Base-by-base conservation (phyloP, 1,140 invertebrate species). In the Brachionus rubens region DNA sequence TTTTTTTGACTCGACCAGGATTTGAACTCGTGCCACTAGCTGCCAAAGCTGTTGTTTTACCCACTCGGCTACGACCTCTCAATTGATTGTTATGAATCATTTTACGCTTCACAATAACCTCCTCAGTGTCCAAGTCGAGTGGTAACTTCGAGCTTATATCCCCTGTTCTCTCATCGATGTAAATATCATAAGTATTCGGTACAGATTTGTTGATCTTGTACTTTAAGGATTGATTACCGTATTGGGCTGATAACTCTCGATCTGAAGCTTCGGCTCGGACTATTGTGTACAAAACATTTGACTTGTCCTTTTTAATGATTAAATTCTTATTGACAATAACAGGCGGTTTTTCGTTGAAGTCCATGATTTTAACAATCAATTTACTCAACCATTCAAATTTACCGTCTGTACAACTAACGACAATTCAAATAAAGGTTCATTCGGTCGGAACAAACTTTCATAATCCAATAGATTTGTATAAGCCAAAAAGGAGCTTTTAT, bases 381-480 rank as follows among this genome's bases (percentile, higher is more conserved):
- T n/a, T n/a, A n/a, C n/a, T n/a, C n/a, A n/a, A n/a, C n/a, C n/a
- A n/a, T n/a, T n/a, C n/a, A n/a, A n/a, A n/a, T n/a, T n/a, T n/a
- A n/a, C n/a, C n/a, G 12, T 70, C 67, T 19, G 67, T 28, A 36
- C 67, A 70, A n/a, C 26, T 30, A 26, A 70, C 67, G 21, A 30
- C 43, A 16, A 70, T 50, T 70, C 47, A 24, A 16, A 70, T 70
- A 70, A 50, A 24, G 67, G 43, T 24, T 70, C 67, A 48, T 28
- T 50, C 46, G 67, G 67, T 46, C 19, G 43, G 30, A 70, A 70
- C 41, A 70, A 47, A 36, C 33, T 70, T 21, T 70, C 67, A 50
- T 48, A 70, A 36, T 70, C 67, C 10, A 70, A 26, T 10, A 26
- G 26, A 41, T 21, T 62, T 6, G 56, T 62, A 9, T 62, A 62